phyloP scores from a whole-genome alignment of 2,113 vertebrate genomes.

The Castor canadensis region DNA sequence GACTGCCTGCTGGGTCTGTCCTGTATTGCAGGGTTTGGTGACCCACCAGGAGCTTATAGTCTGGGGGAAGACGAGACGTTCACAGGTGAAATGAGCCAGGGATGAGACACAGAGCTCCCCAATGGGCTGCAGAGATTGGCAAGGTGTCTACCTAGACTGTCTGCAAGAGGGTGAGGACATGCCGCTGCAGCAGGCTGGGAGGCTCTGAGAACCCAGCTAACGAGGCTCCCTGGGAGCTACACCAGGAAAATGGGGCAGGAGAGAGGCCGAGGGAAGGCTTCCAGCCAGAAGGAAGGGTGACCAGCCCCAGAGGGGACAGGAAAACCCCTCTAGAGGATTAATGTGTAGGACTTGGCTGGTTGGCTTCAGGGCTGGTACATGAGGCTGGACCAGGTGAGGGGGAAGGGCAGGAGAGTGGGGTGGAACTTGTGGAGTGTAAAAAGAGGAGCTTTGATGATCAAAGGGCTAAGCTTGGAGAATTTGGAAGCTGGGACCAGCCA shows the following conservation, averaged over 20 bases:
- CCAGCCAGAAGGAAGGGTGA: not conserved
- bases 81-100: not conserved
- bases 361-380: not conserved
- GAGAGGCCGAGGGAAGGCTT: too few species aligned
- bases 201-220: not conserved
- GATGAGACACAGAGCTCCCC: not conserved
- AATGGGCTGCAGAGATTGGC: not conserved
- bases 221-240: not conserved
- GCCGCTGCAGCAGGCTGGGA: not conserved
- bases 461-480: not conserved
- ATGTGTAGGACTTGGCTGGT: not conserved
- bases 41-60: not conserved
- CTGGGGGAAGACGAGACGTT: not conserved
- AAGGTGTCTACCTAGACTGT: not conserved
- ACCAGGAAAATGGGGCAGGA: not conserved
- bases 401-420: too few species aligned
- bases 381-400: not conserved
- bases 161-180: accelerated
- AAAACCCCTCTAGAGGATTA: not conserved
- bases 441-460: too few species aligned
- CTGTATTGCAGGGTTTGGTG: accelerated
- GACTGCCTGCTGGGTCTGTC: accelerated
- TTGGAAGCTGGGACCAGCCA: not conserved
- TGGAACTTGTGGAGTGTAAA: not conserved
- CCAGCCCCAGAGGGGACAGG: not conserved